A percentile compares a stretch with the other conserved stretches of the same genome.
These are phyloP conservation scores for Thyatira batis DNA, from an alignment of 2,888 invertebrate genomes.

Conservation along the genomic window DNA sequence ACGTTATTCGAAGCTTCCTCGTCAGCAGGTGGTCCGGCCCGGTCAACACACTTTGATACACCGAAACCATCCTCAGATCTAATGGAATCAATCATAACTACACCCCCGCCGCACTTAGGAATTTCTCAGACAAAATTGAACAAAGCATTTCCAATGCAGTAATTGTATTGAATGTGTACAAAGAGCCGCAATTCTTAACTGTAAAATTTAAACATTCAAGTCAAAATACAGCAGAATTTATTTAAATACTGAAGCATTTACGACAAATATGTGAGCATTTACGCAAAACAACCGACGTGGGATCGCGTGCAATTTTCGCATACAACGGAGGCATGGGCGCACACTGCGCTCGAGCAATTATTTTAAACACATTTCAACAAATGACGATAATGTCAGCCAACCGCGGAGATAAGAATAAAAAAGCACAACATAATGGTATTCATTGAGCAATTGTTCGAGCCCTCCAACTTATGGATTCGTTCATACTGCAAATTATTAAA, in stretches of 20 bases:
- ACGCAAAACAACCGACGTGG: conserved; percentile 64
- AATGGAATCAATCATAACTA: conserved; percentile 78
- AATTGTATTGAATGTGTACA: conserved; percentile 17
- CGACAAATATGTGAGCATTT: conserved; percentile 80
- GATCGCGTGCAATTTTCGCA: conserved; percentile 77
- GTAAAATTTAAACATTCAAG: conserved; percentile 42
- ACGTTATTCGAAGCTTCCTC: conserved; percentile 49
- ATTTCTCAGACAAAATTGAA: conserved; percentile 37
- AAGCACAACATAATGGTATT: conserved; percentile 54
- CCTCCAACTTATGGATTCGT: conserved; percentile 42
- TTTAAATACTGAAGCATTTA: conserved; percentile 63
- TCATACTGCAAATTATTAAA: conserved; percentile 14
- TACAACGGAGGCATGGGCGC: conserved; percentile 69
- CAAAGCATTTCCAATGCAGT: conserved; percentile 26
- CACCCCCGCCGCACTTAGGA: conserved; percentile 42
- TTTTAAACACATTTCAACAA: conserved; percentile 82
- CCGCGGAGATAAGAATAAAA: conserved; percentile 65
- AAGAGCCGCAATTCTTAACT: conserved; percentile 45
- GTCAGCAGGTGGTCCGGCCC: conserved; percentile 71
- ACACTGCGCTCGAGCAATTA: conserved; percentile 74
- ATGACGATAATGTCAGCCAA: conserved; percentile 77
- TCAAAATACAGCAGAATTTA: conserved; percentile 44
- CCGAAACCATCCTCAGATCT: conserved; percentile 70
- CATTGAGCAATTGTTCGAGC: conserved; percentile 60
- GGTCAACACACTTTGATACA: conserved; percentile 75